Percentiles rank a stretch among this genome's conserved stretches.
Conservation (phyloP, 2,797 vertebrate species). For the Crax fasciolata region DNA sequence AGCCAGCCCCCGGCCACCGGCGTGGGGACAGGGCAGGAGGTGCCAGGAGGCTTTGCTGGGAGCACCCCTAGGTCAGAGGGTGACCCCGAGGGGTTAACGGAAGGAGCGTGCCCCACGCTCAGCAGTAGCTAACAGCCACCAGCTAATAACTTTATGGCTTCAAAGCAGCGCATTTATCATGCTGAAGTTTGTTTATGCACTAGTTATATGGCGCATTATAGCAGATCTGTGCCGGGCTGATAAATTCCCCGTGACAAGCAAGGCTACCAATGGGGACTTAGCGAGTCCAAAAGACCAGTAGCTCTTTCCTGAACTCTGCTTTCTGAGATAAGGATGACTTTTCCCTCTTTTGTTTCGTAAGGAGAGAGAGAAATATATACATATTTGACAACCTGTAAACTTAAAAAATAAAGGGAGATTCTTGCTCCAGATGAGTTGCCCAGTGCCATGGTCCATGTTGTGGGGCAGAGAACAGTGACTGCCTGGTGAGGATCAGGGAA, state of each 20-base stretch:
- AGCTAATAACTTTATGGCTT: constrained; percentile 93
- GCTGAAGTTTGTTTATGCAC: constrained; percentile 90
- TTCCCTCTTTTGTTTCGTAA: constrained; percentile 65
- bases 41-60: background rate
- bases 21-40: background rate
- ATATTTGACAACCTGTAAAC: background rate
- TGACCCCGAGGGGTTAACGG: too few relatives aligned
- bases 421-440: background rate
- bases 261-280: constrained; percentile 68
- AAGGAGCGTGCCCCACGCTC: background rate
- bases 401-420: background rate
- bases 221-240: constrained; percentile 86
- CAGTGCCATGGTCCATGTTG: fast-evolving
- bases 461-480: background rate
- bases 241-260: constrained; percentile 84
- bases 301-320: constrained; percentile 79
- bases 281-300: constrained; percentile 78
- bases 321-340: constrained; percentile 68
- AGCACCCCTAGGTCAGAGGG: background rate
- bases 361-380: background rate
- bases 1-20: background rate
- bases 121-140: constrained; percentile 90
- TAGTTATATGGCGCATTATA: constrained; percentile 86
- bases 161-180: constrained; percentile 91
- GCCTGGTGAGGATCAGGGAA: background rate